Conservation (phyloP, 2,888 invertebrate genomes). For the Aphodius sticticus region DNA sequence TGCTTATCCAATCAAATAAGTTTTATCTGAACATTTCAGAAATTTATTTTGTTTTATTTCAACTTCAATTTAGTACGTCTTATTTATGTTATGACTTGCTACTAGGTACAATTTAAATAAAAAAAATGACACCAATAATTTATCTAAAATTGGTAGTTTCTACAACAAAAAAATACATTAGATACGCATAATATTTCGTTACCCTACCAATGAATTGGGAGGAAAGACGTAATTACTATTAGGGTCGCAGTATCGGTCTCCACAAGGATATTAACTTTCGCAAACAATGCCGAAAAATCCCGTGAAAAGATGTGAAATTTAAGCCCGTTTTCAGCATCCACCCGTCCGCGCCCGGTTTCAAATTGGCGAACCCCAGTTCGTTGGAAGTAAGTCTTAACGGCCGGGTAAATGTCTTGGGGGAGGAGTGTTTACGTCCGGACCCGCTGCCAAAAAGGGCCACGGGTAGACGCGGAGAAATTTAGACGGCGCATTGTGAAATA, state of each 20-base stretch:
- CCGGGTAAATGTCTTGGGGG: constrained; percentile 52
- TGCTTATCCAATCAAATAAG: no score
- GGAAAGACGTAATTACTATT: neutral
- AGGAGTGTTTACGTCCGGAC: constrained; percentile 51
- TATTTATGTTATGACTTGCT: no score
- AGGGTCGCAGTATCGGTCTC: neutral
- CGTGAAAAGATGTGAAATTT: constrained; percentile 45
- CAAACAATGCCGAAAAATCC: constrained; percentile 36
- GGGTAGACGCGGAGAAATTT: constrained; percentile 46
- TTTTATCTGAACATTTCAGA: no score
- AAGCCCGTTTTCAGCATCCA: constrained; percentile 37
- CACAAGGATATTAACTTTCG: constrained; percentile 39
- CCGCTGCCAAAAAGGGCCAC: constrained; percentile 38
- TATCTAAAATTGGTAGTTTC: no score
- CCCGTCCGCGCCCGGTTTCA: constrained; percentile 35
- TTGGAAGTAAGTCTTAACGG: constrained; percentile 31
- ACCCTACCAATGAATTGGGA: neutral
- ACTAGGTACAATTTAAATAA: no score
- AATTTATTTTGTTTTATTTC: no score
- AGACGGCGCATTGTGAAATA: constrained; percentile 44
- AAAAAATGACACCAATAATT: no score
- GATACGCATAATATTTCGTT: no score
- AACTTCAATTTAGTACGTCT: no score
- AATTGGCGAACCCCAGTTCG: constrained; percentile 42
- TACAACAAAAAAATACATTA: no score